Evolutionary conservation across 2,113 vertebrate genomes (phyloP).

Genomic region (Clupea harengus): DNA sequence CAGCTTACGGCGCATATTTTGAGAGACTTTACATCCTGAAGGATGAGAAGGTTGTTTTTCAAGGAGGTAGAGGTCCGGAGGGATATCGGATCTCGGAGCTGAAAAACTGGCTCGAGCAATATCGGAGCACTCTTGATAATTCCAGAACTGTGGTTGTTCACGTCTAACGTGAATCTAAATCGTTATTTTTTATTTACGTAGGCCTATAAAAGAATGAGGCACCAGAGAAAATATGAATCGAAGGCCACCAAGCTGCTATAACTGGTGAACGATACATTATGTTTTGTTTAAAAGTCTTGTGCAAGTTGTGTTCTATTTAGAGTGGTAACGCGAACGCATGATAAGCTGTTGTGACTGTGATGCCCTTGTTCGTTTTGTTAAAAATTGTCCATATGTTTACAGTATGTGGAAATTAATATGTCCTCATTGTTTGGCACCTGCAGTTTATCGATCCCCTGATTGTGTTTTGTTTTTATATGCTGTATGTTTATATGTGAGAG

Average conservation of each 20-base stretch:
- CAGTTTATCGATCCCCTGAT: slow-evolving; percentile 39
- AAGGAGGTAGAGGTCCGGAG: slow-evolving; percentile 92
- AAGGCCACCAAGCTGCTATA: slow-evolving; percentile 32
- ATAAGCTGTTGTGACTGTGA: slow-evolving; percentile 55
- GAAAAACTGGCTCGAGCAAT: slow-evolving; percentile 88
- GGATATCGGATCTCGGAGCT: slow-evolving; percentile 96
- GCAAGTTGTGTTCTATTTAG: slow-evolving; percentile 33
- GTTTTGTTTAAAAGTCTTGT: slow-evolving; percentile 18
- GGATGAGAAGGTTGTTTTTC: slow-evolving; percentile 87
- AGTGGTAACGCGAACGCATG: slow-evolving; percentile 41
- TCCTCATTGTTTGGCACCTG: not conserved
- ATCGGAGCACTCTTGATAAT: slow-evolving; percentile 72
- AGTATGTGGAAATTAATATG: slow-evolving; percentile 27
- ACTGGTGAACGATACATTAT: slow-evolving; percentile 36
- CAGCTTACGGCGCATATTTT: slow-evolving; percentile 98
- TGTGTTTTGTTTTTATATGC: slow-evolving; percentile 69
- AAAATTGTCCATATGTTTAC: slow-evolving; percentile 42
- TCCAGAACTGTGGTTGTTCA: slow-evolving; percentile 75
- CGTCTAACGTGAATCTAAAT: slow-evolving; percentile 66
- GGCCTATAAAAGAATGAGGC: not conserved
- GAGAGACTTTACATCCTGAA: slow-evolving; percentile 94
- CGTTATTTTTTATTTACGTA: slow-evolving; percentile 17
- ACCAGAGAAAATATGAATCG: slow-evolving; percentile 7
- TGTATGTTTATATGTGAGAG: slow-evolving; percentile 30
- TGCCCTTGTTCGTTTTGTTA: slow-evolving; percentile 41